A percentile compares a stretch with the other conserved stretches of the same genome.
Conservation (phyloP, 2,113 vertebrate genomes). For the Todiramphus saurophagus region DNA sequence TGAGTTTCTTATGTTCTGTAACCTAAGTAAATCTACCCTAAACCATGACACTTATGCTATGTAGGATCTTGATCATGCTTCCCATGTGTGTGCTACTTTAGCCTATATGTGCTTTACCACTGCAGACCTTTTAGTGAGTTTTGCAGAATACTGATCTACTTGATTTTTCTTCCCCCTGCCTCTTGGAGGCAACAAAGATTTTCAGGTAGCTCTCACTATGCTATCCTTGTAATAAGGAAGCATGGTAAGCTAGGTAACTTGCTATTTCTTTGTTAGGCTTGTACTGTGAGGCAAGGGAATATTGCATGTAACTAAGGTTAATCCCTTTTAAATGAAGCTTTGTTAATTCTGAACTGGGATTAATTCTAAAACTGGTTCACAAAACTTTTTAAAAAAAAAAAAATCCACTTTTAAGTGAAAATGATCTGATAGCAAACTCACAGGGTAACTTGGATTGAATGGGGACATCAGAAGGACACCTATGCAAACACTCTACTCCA, state of each 20-base stretch:
- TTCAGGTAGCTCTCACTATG: neutral
- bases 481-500: neutral
- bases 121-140: neutral
- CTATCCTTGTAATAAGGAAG: neutral
- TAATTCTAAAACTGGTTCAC: neutral
- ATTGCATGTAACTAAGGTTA: neutral
- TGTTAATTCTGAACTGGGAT: neutral
- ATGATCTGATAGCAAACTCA: neutral
- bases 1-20: neutral
- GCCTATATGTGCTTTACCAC: neutral
- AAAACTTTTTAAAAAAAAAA: neutral
- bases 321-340: conserved; percentile 35
- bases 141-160: neutral
- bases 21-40: neutral
- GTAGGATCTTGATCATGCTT: neutral
- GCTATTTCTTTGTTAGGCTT: neutral
- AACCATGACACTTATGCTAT: neutral
- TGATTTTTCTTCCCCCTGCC: neutral
- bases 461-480: neutral
- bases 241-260: neutral
- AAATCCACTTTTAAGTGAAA: neutral
- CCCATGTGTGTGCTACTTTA: neutral
- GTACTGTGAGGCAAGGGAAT: neutral
- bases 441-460: neutral
- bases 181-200: neutral